Evolutionary conservation across 1,140 invertebrate genomes (phyloP), one percentile per base, ranked within the genome.

Genomic region (Papilio dardanus): DNA sequence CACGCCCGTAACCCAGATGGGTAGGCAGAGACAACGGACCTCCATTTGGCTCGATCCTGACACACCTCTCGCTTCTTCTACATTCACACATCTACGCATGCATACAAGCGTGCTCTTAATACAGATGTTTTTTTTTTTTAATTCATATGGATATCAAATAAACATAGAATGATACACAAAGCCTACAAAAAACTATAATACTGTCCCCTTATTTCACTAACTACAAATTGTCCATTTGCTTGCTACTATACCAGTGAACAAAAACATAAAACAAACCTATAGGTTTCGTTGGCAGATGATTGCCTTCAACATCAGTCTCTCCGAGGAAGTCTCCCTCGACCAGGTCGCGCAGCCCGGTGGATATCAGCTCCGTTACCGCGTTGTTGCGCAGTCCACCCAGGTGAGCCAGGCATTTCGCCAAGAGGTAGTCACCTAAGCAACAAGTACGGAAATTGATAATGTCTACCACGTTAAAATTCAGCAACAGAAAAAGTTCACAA

Each of bases 261-360:
- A 7, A 6, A 19, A 19, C 4, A 30, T 62, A 14, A 62, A 14
- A 2, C 33, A 35, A 37, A 88, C 84, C 87, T 89, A 83, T 91
- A 24, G 95, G 95, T 83, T 93, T 88, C 0, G 95, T 94, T 8
- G 97, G 97, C 46, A 97, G 80, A 10, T 96, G 95, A 86, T 96
- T 96, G 78, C 97, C 96, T 84, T 97, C 95, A 54, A 94, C 94
- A 84, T 98, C 97, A 78, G 95, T 94, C 37, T 96, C 94, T 4
- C 96, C 96, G 21, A 97, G 92, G 88, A 98, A 98, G 91, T 98
- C 97, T 0, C 96, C 96, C 86, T 98, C 96, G 42, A 97, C 96
- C 77, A 98, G 95, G 89, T 98, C 97, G 73, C 95, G 93, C 24
- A 98, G 95, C 1, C 97, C 96, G 66, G 95, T 95, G 76, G 97